Evolutionary conservation across 2,113 vertebrate species (phyloP).

Genomic region (Jaculus jaculus): DNA sequence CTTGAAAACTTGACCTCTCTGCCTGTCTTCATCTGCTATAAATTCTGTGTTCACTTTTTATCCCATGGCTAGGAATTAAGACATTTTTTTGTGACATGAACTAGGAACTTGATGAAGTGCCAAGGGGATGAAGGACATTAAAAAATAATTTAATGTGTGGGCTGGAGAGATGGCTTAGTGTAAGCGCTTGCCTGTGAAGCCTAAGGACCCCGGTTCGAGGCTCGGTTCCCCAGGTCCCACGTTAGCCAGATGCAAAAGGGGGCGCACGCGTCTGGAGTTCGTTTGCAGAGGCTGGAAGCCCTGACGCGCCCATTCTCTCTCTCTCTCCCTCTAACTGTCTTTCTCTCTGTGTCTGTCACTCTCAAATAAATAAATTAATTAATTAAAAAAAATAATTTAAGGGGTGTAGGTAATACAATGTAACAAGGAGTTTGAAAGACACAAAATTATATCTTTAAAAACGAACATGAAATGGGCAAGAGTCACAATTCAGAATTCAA

Average conservation of each 20-base stretch:
- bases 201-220: no score
- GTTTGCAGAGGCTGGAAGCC: no score
- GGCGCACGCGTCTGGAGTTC: no score
- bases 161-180: no score
- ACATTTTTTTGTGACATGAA: slow-evolving; percentile 1
- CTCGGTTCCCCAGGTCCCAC: no score
- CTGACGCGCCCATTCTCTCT: no score
- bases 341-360: no score
- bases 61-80: neutral
- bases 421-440: neutral
- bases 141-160: neutral
- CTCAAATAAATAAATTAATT: no score
- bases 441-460: neutral
- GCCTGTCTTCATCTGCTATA: neutral
- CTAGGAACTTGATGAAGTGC: slow-evolving; percentile 1
- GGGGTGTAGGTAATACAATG: neutral
- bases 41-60: neutral
- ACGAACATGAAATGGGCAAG: neutral
- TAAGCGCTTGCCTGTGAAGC: no score
- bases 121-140: neutral
- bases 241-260: no score
- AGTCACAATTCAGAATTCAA: neutral
- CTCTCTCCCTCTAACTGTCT: no score
- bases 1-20: neutral
- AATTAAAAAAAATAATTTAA: neutral